A percentile compares a stretch with the other conserved stretches of the same genome.
phyloP scores from a whole-genome alignment of 2,113 vertebrate genomes.

The rat (Rattus norvegicus) region DNA sequence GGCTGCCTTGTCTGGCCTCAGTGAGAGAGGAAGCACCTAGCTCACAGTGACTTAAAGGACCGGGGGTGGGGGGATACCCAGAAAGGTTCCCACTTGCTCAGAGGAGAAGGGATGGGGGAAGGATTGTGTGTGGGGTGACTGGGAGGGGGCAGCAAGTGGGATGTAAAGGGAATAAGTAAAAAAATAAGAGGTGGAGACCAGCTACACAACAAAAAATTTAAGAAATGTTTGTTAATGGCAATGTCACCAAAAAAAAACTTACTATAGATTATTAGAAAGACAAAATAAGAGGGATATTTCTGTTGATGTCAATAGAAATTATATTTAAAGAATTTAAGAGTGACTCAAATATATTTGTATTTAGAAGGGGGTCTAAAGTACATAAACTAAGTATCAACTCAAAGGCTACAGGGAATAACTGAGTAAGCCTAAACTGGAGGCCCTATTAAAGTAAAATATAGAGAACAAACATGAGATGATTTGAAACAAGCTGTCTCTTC shows the following conservation, averaged over 20 bases:
- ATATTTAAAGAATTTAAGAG: background rate
- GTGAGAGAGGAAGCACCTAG: too few species aligned
- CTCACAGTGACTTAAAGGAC: too few species aligned
- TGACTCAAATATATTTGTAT: background rate
- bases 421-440: background rate
- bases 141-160: too few species aligned
- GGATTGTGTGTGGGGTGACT: too few species aligned
- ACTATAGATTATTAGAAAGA: background rate
- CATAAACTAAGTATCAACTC: background rate
- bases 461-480: constrained; percentile 33
- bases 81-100: too few species aligned
- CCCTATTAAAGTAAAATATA: background rate
- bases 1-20: too few species aligned
- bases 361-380: background rate
- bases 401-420: background rate
- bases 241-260: background rate
- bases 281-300: background rate
- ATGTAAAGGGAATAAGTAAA: too few species aligned
- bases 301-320: background rate
- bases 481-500: constrained; percentile 32
- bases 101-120: too few species aligned
- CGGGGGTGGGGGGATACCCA: too few species aligned
- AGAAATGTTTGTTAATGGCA: background rate
- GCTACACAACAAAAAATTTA: background rate
- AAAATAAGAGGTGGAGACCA: background rate